phyloP scores from a whole-genome alignment of 2,797 vertebrate species.

The Mastacembelus armatus region DNA sequence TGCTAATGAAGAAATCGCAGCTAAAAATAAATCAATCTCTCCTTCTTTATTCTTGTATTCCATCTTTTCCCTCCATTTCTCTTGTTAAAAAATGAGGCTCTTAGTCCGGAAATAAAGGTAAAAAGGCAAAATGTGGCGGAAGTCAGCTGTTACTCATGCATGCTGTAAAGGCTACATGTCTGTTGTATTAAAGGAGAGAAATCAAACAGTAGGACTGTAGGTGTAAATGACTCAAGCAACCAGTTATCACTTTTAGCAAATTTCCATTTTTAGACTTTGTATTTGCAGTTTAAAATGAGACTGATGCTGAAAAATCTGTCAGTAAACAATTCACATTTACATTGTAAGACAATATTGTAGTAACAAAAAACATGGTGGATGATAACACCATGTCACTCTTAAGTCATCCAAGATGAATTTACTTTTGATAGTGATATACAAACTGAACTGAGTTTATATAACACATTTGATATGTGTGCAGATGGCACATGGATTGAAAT shows the following conservation, averaged over 20 bases:
- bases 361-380: not conserved
- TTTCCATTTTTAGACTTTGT: slow-evolving; percentile 6
- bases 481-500: not conserved
- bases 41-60: not conserved
- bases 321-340: too few species aligned
- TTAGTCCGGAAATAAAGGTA: slow-evolving; percentile 26
- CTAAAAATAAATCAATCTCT: slow-evolving; percentile 30
- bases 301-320: not conserved
- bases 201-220: not conserved
- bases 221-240: slow-evolving; percentile 9
- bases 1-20: slow-evolving; percentile 42
- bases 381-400: not conserved
- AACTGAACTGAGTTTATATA: slow-evolving; percentile 2
- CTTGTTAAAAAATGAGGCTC: slow-evolving; percentile 15
- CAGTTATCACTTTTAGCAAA: not conserved
- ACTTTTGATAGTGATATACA: slow-evolving; percentile 10
- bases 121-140: not conserved
- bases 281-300: slow-evolving; percentile 3
- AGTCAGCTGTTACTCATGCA: slow-evolving; percentile 2
- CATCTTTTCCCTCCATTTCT: not conserved
- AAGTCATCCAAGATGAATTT: slow-evolving; percentile 10
- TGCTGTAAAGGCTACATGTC: not conserved
- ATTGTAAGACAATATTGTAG: too few species aligned
- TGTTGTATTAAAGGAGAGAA: slow-evolving; percentile 1
- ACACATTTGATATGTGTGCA: not conserved